phyloP scores from a whole-genome alignment of 1,140 invertebrate species.

The Bombus superbus region DNA sequence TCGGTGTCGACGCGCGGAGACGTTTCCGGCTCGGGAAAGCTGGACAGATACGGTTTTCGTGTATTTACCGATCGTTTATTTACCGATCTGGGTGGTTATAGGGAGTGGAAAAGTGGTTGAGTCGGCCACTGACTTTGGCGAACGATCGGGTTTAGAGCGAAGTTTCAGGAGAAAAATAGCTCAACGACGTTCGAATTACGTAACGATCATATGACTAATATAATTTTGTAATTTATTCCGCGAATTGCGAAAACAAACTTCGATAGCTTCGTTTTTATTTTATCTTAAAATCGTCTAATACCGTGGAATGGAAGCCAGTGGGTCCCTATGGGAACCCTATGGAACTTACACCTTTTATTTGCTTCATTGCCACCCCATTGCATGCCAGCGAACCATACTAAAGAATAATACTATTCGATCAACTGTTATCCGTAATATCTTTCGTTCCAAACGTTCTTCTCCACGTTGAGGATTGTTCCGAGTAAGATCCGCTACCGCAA shows the following conservation, averaged over 20 bases:
- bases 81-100: constrained; percentile 9
- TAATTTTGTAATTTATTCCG: too few relatives aligned
- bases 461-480: neutral
- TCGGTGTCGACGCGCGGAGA: neutral
- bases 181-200: neutral
- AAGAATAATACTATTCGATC: neutral
- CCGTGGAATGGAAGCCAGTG: too few relatives aligned
- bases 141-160: neutral
- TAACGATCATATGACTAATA: too few relatives aligned
- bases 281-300: too few relatives aligned
- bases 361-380: too few relatives aligned
- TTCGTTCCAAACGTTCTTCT: neutral
- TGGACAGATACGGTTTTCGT: constrained; percentile 25
- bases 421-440: neutral
- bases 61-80: constrained; percentile 32
- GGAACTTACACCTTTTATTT: too few relatives aligned
- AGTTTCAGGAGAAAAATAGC: neutral
- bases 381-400: too few relatives aligned
- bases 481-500: neutral
- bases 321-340: too few relatives aligned
- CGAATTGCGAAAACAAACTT: too few relatives aligned
- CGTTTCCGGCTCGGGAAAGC: constrained; percentile 14
- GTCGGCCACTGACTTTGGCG: neutral
- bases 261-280: too few relatives aligned
- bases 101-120: neutral